Evolutionary conservation across 2,888 invertebrate species (phyloP).

Genomic region (Catocala nupta): DNA sequence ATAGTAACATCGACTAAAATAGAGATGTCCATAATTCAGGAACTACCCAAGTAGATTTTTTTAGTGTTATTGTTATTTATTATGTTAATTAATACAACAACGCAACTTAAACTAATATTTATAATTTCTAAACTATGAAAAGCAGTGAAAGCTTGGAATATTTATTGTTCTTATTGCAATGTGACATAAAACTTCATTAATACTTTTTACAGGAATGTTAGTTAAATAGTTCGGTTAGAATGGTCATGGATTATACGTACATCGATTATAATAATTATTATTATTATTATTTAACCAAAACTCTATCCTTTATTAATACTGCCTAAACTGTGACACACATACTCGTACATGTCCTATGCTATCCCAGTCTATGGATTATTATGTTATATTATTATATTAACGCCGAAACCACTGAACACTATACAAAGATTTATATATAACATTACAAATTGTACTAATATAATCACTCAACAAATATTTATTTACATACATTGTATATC

Average conservation of each 20-base stretch:
- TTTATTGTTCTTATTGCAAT: no score
- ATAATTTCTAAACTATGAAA: no score
- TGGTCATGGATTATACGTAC: slow-evolving; percentile 1
- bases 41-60: no score
- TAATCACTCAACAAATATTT: slow-evolving; percentile 36
- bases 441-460: slow-evolving; percentile 55
- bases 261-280: slow-evolving; percentile 1
- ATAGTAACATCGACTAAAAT: no score
- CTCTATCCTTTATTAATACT: slow-evolving; percentile 17
- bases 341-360: neutral
- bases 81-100: no score
- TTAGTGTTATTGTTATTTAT: no score
- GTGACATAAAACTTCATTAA: no score
- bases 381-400: slow-evolving; percentile 4
- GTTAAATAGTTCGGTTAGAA: neutral
- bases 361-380: slow-evolving; percentile 3
- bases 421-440: slow-evolving; percentile 30
- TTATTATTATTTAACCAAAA: slow-evolving; percentile 5
- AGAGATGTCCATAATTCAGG: no score
- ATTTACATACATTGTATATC: slow-evolving; percentile 32
- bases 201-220: slow-evolving; percentile 17
- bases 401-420: slow-evolving; percentile 26
- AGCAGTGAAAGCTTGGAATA: no score
- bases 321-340: slow-evolving; percentile 9
- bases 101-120: no score